Percentiles rank a stretch among this genome's conserved stretches.
phyloP scores from a whole-genome alignment of 2,113 vertebrate genomes.

The Leptosomus discolor region DNA sequence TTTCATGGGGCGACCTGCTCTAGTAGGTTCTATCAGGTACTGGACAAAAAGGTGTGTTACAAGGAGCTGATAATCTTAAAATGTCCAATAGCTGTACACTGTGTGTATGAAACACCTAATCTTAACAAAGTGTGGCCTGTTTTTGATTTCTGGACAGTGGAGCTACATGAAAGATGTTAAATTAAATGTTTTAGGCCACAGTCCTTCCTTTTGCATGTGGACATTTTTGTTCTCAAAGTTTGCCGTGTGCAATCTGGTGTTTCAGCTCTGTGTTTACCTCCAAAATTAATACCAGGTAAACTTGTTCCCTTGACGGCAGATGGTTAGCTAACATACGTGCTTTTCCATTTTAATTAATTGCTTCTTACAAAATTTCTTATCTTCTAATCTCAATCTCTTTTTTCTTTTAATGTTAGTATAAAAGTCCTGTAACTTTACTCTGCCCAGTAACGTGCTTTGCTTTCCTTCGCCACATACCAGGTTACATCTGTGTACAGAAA shows the following conservation, averaged over 20 bases:
- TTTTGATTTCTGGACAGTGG: background rate
- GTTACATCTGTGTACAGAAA: background rate
- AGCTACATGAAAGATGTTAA: background rate
- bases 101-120: background rate
- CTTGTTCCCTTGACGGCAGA: constrained; percentile 37
- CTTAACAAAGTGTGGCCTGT: background rate
- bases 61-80: background rate
- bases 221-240: background rate
- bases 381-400: background rate
- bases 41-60: background rate
- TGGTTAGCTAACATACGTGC: background rate
- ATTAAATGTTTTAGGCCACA: background rate
- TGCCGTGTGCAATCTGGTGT: background rate
- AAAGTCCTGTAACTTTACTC: background rate
- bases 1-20: background rate
- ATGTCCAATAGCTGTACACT: background rate
- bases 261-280: constrained; percentile 5
- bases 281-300: constrained; percentile 35
- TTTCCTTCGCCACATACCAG: background rate
- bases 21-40: background rate
- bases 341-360: constrained; percentile 34
- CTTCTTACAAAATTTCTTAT: background rate
- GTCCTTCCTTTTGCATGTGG: background rate
- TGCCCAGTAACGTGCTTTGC: background rate
- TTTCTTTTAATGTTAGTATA: background rate